phyloP scores from a whole-genome alignment of 2,113 vertebrate species.

The Ctenodactylus gundi region DNA sequence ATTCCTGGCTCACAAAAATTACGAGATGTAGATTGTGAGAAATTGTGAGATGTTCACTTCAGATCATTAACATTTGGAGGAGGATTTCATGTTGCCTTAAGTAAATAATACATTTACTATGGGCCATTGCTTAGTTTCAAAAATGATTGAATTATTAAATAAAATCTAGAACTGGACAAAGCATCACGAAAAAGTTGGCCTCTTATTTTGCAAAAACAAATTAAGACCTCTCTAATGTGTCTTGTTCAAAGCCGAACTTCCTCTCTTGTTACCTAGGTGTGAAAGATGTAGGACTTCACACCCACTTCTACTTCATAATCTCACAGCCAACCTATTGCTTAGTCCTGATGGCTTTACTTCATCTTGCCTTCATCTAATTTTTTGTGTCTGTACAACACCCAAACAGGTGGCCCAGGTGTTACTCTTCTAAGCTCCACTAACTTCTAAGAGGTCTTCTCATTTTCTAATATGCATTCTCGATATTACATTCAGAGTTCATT shows the following conservation, averaged over 20 bases:
- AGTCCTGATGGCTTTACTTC: not conserved
- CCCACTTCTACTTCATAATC: not conserved
- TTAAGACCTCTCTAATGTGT: not conserved
- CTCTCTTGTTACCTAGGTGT: not conserved
- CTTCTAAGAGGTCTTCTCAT: not conserved
- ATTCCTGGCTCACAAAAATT: not conserved
- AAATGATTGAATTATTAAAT: constrained; percentile 1
- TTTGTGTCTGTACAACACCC: not conserved
- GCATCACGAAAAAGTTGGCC: not conserved
- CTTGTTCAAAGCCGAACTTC: not conserved
- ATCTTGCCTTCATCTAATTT: not conserved
- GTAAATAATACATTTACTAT: not conserved
- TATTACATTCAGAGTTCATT: not conserved
- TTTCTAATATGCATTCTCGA: not conserved
- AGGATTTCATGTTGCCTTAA: not conserved
- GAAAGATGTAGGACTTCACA: not conserved
- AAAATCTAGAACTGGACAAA: not conserved
- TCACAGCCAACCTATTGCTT: not conserved
- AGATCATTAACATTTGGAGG: not conserved
- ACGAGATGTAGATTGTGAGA: too few species aligned
- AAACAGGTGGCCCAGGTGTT: too few species aligned
- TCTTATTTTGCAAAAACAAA: not conserved
- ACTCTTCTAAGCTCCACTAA: not conserved
- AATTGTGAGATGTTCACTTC: too few species aligned
- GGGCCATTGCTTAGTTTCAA: not conserved